Evolutionary conservation across 2,888 invertebrate genomes (phyloP), one percentile per base, ranked within the genome.

Genomic region (Melikaiella ostensackeni): DNA sequence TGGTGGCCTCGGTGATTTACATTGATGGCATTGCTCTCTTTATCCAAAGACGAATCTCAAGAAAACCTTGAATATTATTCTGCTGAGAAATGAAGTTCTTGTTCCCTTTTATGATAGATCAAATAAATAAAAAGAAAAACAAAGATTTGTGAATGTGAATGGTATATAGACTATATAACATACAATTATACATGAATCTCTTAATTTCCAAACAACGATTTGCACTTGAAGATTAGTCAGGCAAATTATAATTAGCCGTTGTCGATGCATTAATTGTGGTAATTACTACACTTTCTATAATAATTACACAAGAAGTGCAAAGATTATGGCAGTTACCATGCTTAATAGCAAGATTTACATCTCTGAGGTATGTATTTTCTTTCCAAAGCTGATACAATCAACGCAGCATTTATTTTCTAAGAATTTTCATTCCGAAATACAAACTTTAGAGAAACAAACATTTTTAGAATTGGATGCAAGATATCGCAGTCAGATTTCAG

Each of bases 21-120:
- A 57, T 46, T 63, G 76, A 42, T 64, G 76, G 42, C 74, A 78
- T 75, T 74, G 77, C 77, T 50, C 75, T 62, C 63, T 75, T 77
- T 75, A 77, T 75, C 74, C 50, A 62, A 13, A 63, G 64, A 75
- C 77, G 77, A 79, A 77, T 79, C 62, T 63, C 27, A 30, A n/a
- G 30, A 50, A 50, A 70, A 70, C 70, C 70, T 70, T 70, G 70
- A 50, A 70, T n/a, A 50, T 70, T 27, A 8, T 19, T 30, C 19
- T 50, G 7, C 27, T 30, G 8, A 16, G n/a, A 70, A 30, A 30
- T 64, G 21, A 24, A 50, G 19, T 46, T 27, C 24, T 70, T n/a
- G 42, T 46, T 27, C 19, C 24, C 27, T 27, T 19, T 30, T 8
- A 9, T 9, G 5, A 57, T n/a, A 16, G 50, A 50, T 50, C 35